phyloP scores from a whole-genome alignment of 2,888 invertebrate species.

The Megamerina dolium region DNA sequence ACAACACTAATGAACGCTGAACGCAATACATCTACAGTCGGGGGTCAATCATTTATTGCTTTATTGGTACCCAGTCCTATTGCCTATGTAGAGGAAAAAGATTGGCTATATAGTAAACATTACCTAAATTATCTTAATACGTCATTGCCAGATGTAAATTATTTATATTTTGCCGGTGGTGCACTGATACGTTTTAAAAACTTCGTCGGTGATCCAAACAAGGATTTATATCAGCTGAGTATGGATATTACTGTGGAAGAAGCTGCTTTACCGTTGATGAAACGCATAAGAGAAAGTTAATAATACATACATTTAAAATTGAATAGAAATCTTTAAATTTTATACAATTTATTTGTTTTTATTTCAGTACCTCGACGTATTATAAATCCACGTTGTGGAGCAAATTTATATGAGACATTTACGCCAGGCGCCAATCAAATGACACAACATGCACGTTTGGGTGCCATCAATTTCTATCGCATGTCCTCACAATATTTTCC shows the following conservation, averaged over 20 bases:
- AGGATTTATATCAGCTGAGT: constrained; percentile 50
- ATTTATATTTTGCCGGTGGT: constrained; percentile 58
- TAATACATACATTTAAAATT: neutral
- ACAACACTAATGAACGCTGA: constrained; percentile 54
- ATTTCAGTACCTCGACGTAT: constrained; percentile 56
- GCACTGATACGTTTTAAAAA: constrained; percentile 56
- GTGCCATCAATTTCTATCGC: constrained; percentile 61
- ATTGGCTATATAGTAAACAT: constrained; percentile 52
- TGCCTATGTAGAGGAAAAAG: constrained; percentile 52
- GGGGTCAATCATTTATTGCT: constrained; percentile 62
- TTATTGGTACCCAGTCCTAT: constrained; percentile 58
- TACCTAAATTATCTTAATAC: constrained; percentile 55
- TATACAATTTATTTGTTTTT: too few relatives aligned
- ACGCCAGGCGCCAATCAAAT: constrained; percentile 50
- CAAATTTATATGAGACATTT: constrained; percentile 46
- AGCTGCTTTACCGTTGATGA: constrained; percentile 50
- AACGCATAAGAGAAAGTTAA: constrained; percentile 59
- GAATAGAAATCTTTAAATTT: too few relatives aligned
- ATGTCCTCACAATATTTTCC: constrained; percentile 68
- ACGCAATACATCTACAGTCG: constrained; percentile 52
- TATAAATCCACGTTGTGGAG: constrained; percentile 57
- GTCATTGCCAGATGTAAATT: constrained; percentile 61
- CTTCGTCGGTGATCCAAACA: constrained; percentile 56
- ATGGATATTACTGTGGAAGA: constrained; percentile 33
- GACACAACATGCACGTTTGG: constrained; percentile 59